A percentile compares a stretch with the other conserved stretches of the same genome.
phyloP scores from a whole-genome alignment of 2,888 invertebrate genomes.

The Melipona beecheii region DNA sequence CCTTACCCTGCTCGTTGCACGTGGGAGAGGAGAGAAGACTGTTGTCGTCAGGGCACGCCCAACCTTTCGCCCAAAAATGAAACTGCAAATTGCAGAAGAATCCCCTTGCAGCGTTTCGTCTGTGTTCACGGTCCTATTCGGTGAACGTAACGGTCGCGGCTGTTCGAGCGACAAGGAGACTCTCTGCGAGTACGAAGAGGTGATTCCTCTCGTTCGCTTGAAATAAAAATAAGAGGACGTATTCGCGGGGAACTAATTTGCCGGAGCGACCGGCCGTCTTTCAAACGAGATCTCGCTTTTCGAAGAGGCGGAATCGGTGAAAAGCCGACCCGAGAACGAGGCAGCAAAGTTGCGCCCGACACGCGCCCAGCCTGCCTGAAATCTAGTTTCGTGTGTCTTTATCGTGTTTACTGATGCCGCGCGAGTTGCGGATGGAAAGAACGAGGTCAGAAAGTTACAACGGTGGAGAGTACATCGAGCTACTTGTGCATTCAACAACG shows the following conservation, averaged over 20 bases:
- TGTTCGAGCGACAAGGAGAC: background rate
- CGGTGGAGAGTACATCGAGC: background rate
- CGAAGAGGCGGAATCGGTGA: background rate
- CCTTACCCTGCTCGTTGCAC: conserved; percentile 17
- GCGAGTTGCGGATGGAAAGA: background rate
- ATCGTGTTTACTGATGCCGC: conserved; percentile 3
- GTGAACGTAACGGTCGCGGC: background rate
- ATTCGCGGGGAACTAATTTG: background rate
- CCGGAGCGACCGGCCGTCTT: too few relatives aligned
- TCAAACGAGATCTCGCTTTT: background rate
- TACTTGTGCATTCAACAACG: conserved; percentile 17
- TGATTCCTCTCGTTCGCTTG: background rate
- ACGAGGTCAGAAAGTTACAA: background rate
- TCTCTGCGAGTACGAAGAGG: background rate
- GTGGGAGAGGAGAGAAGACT: background rate
- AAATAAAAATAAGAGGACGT: background rate
- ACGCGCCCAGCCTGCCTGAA: background rate
- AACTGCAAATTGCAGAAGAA: background rate
- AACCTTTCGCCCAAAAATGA: background rate
- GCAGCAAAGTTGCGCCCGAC: background rate
- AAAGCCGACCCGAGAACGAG: background rate
- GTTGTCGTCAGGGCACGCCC: background rate
- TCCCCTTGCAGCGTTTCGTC: background rate
- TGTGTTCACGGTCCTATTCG: background rate
- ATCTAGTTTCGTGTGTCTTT: conserved; percentile 10